These are phyloP conservation scores for Oxyscelio sp. DNA, from an alignment of 2,888 invertebrate genomes.

Conservation along the genomic window DNA sequence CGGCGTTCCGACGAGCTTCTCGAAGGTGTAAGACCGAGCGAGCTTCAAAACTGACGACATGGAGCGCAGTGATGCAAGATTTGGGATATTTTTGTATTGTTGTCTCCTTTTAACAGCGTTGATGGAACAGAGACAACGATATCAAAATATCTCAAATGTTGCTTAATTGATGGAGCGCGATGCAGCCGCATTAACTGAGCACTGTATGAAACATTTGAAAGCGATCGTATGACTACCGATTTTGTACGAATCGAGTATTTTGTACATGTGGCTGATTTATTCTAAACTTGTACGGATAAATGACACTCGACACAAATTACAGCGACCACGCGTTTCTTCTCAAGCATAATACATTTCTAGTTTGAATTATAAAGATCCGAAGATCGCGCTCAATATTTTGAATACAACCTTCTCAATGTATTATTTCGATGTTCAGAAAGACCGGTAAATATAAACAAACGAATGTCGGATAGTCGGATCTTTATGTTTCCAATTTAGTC, in stretches of 20 bases:
- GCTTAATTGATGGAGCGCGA: slow-evolving; percentile 22
- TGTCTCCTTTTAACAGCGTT: too few species aligned
- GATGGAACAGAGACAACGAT: too few species aligned
- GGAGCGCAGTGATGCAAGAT: too few species aligned
- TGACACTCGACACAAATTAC: slow-evolving; percentile 34
- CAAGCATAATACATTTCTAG: too few species aligned
- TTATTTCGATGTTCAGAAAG: too few species aligned
- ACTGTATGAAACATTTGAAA: slow-evolving; percentile 39
- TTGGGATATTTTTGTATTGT: too few species aligned
- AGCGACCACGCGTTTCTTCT: slow-evolving; percentile 14
- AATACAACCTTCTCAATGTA: too few species aligned
- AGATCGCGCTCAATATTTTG: too few species aligned
- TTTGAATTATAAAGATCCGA: not conserved
- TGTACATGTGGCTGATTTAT: slow-evolving; percentile 16
- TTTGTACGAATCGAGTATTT: slow-evolving; percentile 34
- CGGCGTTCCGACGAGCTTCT: slow-evolving; percentile 61
- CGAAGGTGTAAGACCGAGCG: slow-evolving; percentile 81
- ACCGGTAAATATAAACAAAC: too few species aligned
- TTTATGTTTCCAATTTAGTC: not conserved
- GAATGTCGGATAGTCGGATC: too few species aligned
- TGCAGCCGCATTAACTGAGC: slow-evolving; percentile 8
- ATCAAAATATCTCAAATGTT: too few species aligned
- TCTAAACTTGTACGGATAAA: not conserved
- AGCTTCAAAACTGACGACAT: slow-evolving; percentile 75
- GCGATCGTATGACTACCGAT: slow-evolving; percentile 24